Base-by-base conservation (phyloP, 64 coral and sea anemone species). In the Hydrozoanthus tunicans region DNA sequence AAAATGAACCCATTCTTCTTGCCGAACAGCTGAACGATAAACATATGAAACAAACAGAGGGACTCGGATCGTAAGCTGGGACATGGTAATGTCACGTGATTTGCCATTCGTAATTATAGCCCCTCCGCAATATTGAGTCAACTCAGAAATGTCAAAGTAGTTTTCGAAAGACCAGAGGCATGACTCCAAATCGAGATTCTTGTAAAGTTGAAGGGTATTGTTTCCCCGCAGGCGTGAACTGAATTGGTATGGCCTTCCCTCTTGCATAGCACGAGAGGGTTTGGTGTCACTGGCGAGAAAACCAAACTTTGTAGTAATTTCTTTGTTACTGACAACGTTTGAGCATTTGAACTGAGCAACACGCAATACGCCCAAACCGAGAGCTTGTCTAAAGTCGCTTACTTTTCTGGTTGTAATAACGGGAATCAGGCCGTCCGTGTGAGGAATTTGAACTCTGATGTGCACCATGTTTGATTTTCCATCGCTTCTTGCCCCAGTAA, bases 111-210 rank as follows among this genome's bases (percentile, higher is more conserved):
- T 94, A 15, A 82, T 51, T 62, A 99, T 90, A 9, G 89, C 90
- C 4, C 83, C 97, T 3, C 92, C 90, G 23, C 97, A 99, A 58
- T 92, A 54, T 64, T 99, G 97, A 14, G 89, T 95, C 24, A 99
- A 77, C 62, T 99, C 97, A 25, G 97, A 99, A 51, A 99, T 94
- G 71, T 93, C 84, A 57, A 92, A 99, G 73, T 84, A 99, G 11
- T 79, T 99, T 71, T 99, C 92, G 81, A 99, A 99, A n/a, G 72
- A 93, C 97, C 97, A 99, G 15, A 99, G 72, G 81, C 97, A 99
- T 3, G 97, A 95, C 62, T 99, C 97, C 6, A 96, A 91, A 59
- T 99, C 91, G 15, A 99, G 92, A 55, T 95, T 95, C 9, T 80
- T 89, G 58, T 99, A 99, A 62, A 99, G 94, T 9, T 76, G 78